phyloP scores from a whole-genome alignment of 2,888 invertebrate genomes.

The Lochmaea crataegi region DNA sequence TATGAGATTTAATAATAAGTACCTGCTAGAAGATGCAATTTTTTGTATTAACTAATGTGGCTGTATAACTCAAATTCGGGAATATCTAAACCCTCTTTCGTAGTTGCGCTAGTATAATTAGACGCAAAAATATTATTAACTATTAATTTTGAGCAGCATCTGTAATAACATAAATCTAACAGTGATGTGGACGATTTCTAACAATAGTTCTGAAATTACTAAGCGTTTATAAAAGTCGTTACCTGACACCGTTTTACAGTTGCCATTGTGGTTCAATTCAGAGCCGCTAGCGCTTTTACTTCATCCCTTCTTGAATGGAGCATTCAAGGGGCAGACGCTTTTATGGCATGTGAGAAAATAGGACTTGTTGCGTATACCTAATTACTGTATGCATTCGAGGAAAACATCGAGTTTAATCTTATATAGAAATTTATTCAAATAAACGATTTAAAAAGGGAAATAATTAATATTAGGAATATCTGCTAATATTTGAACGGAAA shows the following conservation, averaged over 20 bases:
- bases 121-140: too few species aligned
- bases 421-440: too few species aligned
- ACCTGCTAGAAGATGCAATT: too few species aligned
- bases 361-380: slow-evolving; percentile 31
- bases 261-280: slow-evolving; percentile 3
- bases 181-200: neutral
- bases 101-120: too few species aligned
- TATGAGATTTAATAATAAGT: too few species aligned
- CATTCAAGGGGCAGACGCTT: slow-evolving; percentile 29
- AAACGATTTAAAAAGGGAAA: too few species aligned
- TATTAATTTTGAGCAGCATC: neutral
- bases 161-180: neutral
- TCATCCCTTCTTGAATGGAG: slow-evolving; percentile 25
- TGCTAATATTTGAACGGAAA: too few species aligned
- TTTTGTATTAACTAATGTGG: too few species aligned
- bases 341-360: slow-evolving; percentile 29
- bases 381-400: slow-evolving; percentile 11
- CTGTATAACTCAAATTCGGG: too few species aligned
- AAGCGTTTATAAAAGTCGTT: neutral
- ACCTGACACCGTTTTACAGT: slow-evolving; percentile 8
- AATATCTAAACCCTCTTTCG: too few species aligned
- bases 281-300: neutral
- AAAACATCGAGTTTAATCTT: too few species aligned
- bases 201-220: neutral
- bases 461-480: too few species aligned